Conservation (phyloP, 37 sponge, comb jelly and placozoan species). For the Aphrocallistes beatrix region DNA sequence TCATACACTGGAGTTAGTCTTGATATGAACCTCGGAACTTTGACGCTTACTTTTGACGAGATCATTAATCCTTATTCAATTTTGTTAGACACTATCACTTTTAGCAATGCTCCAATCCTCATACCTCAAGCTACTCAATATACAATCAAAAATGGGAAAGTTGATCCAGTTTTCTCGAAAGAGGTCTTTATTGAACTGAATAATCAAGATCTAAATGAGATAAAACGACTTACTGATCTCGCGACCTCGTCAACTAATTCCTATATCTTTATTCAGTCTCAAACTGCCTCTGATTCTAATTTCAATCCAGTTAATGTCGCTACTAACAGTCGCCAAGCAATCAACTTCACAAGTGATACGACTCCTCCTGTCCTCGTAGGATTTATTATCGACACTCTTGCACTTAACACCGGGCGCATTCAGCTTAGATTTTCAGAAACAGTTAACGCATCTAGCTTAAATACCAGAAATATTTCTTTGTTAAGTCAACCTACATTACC, state of each 20-base stretch:
- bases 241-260: constrained; percentile 30
- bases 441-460: constrained; percentile 39
- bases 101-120: background rate
- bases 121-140: background rate
- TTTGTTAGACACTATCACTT: constrained; percentile 16
- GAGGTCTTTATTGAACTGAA: constrained; percentile 36
- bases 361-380: constrained; percentile 46
- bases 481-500: constrained; percentile 25
- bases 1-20: constrained; percentile 28
- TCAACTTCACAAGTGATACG: constrained; percentile 27
- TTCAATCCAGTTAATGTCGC: constrained; percentile 50
- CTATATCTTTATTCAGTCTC: constrained; percentile 55
- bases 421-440: constrained; percentile 66
- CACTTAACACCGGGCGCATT: constrained; percentile 45
- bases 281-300: constrained; percentile 45
- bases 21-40: constrained; percentile 44
- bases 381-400: constrained; percentile 34
- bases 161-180: constrained; percentile 24
- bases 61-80: constrained; percentile 50
- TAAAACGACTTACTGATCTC: constrained; percentile 55
- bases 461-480: constrained; percentile 42
- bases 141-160: background rate
- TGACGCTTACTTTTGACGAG: constrained; percentile 62
- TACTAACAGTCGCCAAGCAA: constrained; percentile 25
- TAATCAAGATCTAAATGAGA: constrained; percentile 46